Conservation (phyloP, 2,113 vertebrate genomes). For the Anolis sagrei region DNA sequence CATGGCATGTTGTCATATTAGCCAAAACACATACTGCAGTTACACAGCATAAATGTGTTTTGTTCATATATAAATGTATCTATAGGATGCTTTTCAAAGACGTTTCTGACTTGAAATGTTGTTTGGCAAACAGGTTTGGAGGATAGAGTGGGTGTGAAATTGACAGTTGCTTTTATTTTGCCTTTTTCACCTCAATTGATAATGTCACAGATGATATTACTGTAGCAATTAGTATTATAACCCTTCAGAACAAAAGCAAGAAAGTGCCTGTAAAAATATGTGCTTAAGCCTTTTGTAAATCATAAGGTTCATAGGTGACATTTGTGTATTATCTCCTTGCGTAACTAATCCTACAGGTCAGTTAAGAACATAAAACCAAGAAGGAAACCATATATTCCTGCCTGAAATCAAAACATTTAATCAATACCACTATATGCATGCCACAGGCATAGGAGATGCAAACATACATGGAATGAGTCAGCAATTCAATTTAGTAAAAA, state of each 20-base stretch:
- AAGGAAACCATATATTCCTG: neutral
- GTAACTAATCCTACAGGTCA: neutral
- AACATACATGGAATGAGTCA: too few relatives aligned
- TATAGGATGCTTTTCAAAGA: neutral
- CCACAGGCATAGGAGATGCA: too few relatives aligned
- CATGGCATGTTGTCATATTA: neutral
- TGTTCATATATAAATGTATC: neutral
- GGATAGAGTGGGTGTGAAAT: neutral
- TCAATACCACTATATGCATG: too few relatives aligned
- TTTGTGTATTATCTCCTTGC: neutral
- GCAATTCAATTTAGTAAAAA: too few relatives aligned
- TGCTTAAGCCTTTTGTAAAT: neutral
- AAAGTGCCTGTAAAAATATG: neutral
- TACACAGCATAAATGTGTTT: neutral
- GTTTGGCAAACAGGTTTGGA: neutral
- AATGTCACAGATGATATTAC: neutral
- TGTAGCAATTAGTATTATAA: neutral
- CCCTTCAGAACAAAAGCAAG: neutral
- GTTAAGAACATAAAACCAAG: neutral
- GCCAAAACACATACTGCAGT: neutral
- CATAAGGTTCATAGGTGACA: neutral
- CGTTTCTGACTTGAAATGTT: neutral
- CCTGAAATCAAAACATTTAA: neutral
- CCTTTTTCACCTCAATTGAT: neutral
- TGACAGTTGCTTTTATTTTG: neutral